Evolutionary conservation across 2,888 invertebrate genomes (phyloP).

Genomic region (Noctuana brunneofusca): DNA sequence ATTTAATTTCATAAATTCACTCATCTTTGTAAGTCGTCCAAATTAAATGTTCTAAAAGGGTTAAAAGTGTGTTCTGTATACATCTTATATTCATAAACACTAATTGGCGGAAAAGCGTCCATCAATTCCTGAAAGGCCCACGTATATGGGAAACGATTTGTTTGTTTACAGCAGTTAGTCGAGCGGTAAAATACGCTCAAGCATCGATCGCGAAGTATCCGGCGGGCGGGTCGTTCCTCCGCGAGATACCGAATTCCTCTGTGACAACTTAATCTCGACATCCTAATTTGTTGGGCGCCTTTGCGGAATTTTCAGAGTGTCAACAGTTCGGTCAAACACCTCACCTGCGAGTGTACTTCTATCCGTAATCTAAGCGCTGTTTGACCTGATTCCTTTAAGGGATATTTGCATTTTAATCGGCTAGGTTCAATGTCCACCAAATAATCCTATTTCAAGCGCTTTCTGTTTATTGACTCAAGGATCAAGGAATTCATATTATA

Average conservation of each 20-base stretch:
- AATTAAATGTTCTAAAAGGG: too few species aligned
- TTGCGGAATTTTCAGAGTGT: slow-evolving; percentile 54
- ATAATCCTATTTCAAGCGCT: slow-evolving; percentile 14
- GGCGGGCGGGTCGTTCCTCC: slow-evolving; percentile 47
- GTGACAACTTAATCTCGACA: slow-evolving; percentile 63
- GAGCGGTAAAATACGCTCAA: slow-evolving; percentile 15
- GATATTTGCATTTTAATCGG: slow-evolving; percentile 40
- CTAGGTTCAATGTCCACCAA: slow-evolving; percentile 37
- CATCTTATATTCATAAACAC: slow-evolving; percentile 43
- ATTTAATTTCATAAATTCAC: too few species aligned
- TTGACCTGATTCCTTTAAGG: slow-evolving; percentile 42
- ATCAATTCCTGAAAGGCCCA: slow-evolving; percentile 51
- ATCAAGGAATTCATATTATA: slow-evolving; percentile 4
- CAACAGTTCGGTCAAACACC: slow-evolving; percentile 69
- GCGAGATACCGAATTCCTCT: slow-evolving; percentile 52
- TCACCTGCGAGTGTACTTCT: slow-evolving; percentile 53
- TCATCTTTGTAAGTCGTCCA: too few species aligned
- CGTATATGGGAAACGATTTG: slow-evolving; percentile 53
- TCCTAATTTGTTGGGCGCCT: slow-evolving; percentile 67
- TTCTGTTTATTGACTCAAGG: slow-evolving; percentile 17
- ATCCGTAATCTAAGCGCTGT: slow-evolving; percentile 43
- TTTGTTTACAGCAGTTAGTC: slow-evolving; percentile 48
- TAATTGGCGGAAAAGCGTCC: slow-evolving; percentile 45
- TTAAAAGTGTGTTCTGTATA: slow-evolving; percentile 34
- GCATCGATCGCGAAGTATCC: slow-evolving; percentile 34